Evolutionary conservation across 2,113 vertebrate genomes (phyloP).

Genomic region (Microcebus ravelobensis): DNA sequence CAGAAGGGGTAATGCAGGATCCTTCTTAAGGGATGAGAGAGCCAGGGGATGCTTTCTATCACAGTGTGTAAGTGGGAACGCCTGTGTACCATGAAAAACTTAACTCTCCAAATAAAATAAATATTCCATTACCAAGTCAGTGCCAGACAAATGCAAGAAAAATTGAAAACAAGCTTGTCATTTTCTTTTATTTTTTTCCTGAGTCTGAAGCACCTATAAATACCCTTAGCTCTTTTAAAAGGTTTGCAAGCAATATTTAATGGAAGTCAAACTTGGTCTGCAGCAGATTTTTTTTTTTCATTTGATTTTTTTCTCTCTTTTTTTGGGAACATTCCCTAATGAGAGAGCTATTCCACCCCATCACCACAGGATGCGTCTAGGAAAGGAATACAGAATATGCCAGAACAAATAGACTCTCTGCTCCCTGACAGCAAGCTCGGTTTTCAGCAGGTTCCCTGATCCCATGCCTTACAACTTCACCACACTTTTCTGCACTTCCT

Average conservation of each 20-base stretch:
- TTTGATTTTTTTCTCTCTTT: background rate
- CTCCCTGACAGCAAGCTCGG: background rate
- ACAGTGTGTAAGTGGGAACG: background rate
- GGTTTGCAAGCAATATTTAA: conserved; percentile 9
- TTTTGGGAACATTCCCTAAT: background rate
- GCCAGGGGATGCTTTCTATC: background rate
- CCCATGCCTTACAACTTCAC: background rate
- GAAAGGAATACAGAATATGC: background rate
- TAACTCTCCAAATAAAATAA: background rate
- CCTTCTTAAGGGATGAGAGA: background rate
- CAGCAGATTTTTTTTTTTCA: conserved; percentile 25
- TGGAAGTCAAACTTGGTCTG: conserved; percentile 29
- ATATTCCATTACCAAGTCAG: background rate
- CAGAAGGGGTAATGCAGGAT: background rate
- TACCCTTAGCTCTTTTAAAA: conserved; percentile 22
- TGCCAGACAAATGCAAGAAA: background rate
- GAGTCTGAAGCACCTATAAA: background rate
- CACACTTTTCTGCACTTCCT: background rate
- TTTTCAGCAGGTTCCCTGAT: background rate
- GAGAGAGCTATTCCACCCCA: conserved; percentile 19
- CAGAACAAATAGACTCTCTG: background rate
- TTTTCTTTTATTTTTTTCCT: conserved; percentile 39
- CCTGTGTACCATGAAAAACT: background rate
- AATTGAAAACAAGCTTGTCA: conserved; percentile 19
- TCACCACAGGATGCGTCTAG: background rate